phyloP scores from a whole-genome alignment of 2,888 invertebrate species.

The Dryocosmus kuriphilus region DNA sequence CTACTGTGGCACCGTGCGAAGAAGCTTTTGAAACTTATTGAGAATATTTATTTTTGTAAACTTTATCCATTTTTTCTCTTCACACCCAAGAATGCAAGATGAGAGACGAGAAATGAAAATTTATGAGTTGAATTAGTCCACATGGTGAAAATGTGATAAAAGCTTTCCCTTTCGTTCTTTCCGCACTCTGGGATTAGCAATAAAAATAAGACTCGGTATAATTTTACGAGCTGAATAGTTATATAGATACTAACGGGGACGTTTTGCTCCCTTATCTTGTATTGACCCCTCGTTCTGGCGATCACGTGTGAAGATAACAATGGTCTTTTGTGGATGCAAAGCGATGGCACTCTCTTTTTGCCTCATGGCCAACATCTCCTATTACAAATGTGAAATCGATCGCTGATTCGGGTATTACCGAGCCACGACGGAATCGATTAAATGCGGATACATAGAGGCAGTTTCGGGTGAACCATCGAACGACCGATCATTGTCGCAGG shows the following conservation, averaged over 20 bases:
- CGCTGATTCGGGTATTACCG: constrained; percentile 66
- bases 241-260: constrained; percentile 8
- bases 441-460: constrained; percentile 60
- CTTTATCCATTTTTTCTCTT: neutral
- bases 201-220: constrained; percentile 35
- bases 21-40: too few relatives aligned
- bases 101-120: neutral
- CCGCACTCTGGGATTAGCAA: constrained; percentile 7
- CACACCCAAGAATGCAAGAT: neutral
- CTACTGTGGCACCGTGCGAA: too few relatives aligned
- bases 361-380: constrained; percentile 48
- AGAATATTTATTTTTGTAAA: too few relatives aligned
- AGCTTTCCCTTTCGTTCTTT: neutral
- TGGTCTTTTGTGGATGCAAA: constrained; percentile 60
- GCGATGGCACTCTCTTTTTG: constrained; percentile 49
- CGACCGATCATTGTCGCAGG: neutral
- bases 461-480: constrained; percentile 2
- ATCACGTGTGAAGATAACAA: constrained; percentile 61
- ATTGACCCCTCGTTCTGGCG: constrained; percentile 51
- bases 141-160: constrained; percentile 17
- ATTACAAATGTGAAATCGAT: constrained; percentile 72
- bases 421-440: constrained; percentile 69
- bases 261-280: constrained; percentile 26
- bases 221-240: constrained; percentile 30
- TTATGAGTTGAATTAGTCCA: constrained; percentile 4